Conservation (phyloP, 2,797 vertebrate genomes). For the Falco biarmicus region DNA sequence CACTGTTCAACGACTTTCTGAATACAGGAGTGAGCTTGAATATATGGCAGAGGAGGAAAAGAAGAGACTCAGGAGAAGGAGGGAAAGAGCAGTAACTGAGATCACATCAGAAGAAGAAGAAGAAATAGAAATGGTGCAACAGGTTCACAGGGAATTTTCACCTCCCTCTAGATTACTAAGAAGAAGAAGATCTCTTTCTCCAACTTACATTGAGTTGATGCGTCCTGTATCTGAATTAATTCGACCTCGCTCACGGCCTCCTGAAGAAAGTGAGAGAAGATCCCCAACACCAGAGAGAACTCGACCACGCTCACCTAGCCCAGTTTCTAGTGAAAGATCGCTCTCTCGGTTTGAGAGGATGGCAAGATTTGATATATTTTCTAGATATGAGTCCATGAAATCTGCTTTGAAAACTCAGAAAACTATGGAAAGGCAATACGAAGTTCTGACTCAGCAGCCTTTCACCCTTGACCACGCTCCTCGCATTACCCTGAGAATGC, state of each 20-base stretch:
- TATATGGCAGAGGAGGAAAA: constrained; percentile 91
- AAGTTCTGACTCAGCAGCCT: constrained; percentile 90
- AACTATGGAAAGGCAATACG: constrained; percentile 86
- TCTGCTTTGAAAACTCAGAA: constrained; percentile 89
- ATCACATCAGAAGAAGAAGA: constrained; percentile 81
- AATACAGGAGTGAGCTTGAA: constrained; percentile 91
- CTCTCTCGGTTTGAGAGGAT: constrained; percentile 91
- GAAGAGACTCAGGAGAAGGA: constrained; percentile 81
- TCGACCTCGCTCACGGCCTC: constrained; percentile 76
- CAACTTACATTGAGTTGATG: constrained; percentile 93
- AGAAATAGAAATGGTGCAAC: constrained; percentile 85
- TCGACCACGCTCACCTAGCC: constrained; percentile 96
- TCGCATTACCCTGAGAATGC: constrained; percentile 94
- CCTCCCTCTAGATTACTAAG: constrained; percentile 86
- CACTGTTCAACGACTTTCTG: constrained; percentile 84
- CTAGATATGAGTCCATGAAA: constrained; percentile 95
- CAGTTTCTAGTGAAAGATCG: constrained; percentile 92
- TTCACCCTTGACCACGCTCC: constrained; percentile 95
- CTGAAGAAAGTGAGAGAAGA: constrained; percentile 83
- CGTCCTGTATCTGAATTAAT: constrained; percentile 91
- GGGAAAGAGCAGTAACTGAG: constrained; percentile 81
- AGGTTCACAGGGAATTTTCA: constrained; percentile 77
- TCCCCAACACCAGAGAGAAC: constrained; percentile 87
- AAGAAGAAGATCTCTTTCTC: constrained; percentile 93
- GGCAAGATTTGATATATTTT: constrained; percentile 91